These are phyloP conservation scores for Halictus ligatus DNA, from an alignment of 2,888 invertebrate species.

Conservation along the genomic window DNA sequence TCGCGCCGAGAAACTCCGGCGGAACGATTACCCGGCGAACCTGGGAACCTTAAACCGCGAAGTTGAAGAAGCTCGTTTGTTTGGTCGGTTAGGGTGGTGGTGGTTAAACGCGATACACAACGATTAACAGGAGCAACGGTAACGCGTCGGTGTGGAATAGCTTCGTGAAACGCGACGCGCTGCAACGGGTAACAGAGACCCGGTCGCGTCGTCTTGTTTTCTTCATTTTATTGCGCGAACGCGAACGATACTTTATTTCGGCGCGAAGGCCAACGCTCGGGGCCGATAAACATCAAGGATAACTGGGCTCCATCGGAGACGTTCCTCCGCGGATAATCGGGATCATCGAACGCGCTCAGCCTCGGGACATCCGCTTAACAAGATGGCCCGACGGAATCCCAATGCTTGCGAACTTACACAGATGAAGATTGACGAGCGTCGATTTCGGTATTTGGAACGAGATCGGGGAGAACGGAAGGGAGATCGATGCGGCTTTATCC, in stretches of 20 bases:
- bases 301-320: slow-evolving; percentile 37
- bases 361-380: slow-evolving; percentile 10
- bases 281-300: slow-evolving; percentile 64
- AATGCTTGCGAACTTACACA: neutral
- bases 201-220: neutral
- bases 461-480: neutral
- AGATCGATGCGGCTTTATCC: neutral
- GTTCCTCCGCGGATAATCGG: slow-evolving; percentile 7
- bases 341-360: slow-evolving; percentile 37
- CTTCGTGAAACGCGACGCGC: slow-evolving; percentile 20
- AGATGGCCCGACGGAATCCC: neutral
- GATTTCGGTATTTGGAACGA: neutral
- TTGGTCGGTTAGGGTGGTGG: neutral
- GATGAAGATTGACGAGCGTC: neutral
- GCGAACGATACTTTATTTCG: slow-evolving; percentile 65
- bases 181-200: neutral
- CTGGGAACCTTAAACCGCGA: slow-evolving; percentile 28
- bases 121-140: slow-evolving; percentile 29
- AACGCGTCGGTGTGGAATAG: slow-evolving; percentile 13
- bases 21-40: slow-evolving; percentile 49
- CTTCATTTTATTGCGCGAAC: slow-evolving; percentile 17
- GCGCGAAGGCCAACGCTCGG: slow-evolving; percentile 60
- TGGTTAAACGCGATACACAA: slow-evolving; percentile 22
- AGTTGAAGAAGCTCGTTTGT: slow-evolving; percentile 51
- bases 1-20: slow-evolving; percentile 23